phyloP scores from a whole-genome alignment of 2,797 vertebrate species.

The Chaunax sp. region DNA sequence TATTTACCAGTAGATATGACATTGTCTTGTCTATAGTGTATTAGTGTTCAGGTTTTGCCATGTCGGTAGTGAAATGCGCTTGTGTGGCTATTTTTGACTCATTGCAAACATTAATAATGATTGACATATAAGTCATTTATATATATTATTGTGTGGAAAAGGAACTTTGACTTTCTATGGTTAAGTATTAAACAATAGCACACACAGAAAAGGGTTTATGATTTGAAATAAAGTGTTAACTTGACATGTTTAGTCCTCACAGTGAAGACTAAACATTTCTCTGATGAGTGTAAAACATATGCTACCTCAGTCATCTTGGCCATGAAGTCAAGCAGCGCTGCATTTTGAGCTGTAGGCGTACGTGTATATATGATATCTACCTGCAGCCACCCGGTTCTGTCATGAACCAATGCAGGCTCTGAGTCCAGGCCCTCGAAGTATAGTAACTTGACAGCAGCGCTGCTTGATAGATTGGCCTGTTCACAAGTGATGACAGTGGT shows the following conservation, averaged over 20 bases:
- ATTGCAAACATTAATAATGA: too few relatives aligned
- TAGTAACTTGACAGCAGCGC: slow-evolving; percentile 47
- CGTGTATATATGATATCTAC: slow-evolving; percentile 2
- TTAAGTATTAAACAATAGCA: neutral
- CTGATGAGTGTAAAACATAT: slow-evolving; percentile 36
- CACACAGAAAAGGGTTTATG: neutral
- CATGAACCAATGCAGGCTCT: slow-evolving; percentile 5
- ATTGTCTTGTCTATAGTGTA: too few relatives aligned
- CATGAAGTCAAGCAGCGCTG: slow-evolving; percentile 60
- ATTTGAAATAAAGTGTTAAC: neutral
- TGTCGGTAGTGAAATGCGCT: too few relatives aligned
- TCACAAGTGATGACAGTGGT: slow-evolving; percentile 58
- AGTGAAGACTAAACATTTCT: slow-evolving; percentile 13
- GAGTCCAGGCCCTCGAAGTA: slow-evolving; percentile 19
- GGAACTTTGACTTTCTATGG: neutral
- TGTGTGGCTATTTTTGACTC: too few relatives aligned
- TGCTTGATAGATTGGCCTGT: slow-evolving; percentile 57
- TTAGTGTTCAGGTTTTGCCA: too few relatives aligned
- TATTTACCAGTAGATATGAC: too few relatives aligned
- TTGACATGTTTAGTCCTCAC: slow-evolving; percentile 8
- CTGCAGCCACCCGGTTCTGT: slow-evolving; percentile 12
- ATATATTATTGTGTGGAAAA: neutral
- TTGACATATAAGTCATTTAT: too few relatives aligned
- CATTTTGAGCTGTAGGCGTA: slow-evolving; percentile 6
- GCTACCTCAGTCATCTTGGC: slow-evolving; percentile 54